A percentile compares a stretch with the other conserved stretches of the same genome.
phyloP scores from a whole-genome alignment of 2,797 vertebrate genomes.

The Sebastes vulpes region DNA sequence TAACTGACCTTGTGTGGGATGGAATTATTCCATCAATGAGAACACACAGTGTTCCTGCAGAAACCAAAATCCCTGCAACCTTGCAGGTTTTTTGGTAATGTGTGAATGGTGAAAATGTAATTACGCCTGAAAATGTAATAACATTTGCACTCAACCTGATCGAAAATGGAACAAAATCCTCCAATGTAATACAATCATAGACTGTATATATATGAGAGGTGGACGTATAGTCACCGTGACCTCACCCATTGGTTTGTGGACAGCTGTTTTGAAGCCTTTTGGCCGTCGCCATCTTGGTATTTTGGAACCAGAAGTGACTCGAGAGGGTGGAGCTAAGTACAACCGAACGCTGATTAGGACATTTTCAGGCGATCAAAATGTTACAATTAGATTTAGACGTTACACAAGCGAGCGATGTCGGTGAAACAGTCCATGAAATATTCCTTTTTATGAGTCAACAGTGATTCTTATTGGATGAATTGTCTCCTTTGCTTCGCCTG shows the following conservation, averaged over 20 bases:
- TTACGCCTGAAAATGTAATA: not conserved
- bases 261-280: not conserved
- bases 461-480: not conserved
- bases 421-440: not conserved
- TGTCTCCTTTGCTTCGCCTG: not conserved
- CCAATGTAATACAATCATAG: not conserved
- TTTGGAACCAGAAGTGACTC: not conserved
- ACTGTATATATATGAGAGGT: not conserved
- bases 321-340: not conserved
- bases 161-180: not conserved
- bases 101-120: not conserved
- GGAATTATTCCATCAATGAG: not conserved
- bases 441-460: not conserved
- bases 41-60: not conserved
- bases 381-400: not conserved
- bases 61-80: not conserved
- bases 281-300: not conserved
- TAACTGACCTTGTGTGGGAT: slow-evolving; percentile 29
- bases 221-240: not conserved
- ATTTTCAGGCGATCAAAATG: fast-evolving
- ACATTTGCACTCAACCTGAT: not conserved
- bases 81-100: not conserved
- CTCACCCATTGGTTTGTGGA: not conserved
- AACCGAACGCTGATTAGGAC: too few species aligned
- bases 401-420: not conserved